These are phyloP conservation scores for Callorhinus ursinus DNA, from an alignment of 2,113 vertebrate species.

Conservation along the genomic window DNA sequence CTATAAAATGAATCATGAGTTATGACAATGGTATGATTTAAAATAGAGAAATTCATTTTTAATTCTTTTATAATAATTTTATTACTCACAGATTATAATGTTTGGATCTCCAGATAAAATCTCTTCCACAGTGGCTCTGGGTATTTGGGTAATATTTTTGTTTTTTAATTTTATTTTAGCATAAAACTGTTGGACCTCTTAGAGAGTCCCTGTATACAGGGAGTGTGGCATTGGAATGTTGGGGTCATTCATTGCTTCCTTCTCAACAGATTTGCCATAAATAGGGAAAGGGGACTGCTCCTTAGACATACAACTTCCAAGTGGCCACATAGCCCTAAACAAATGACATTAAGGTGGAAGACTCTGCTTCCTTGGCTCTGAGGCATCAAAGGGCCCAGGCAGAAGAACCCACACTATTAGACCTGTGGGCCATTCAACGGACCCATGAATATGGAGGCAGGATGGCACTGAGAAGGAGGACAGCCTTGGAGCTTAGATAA, in stretches of 20 bases:
- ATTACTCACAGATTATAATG: background rate
- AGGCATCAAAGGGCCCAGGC: background rate
- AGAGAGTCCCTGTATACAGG: background rate
- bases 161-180: background rate
- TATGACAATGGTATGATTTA: background rate
- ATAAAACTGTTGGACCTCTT: background rate
- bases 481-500: background rate
- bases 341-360: background rate
- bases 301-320: background rate
- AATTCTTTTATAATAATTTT: background rate
- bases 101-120: background rate
- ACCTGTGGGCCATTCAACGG: background rate
- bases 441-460: background rate
- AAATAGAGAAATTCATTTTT: background rate
- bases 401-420: background rate
- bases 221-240: background rate
- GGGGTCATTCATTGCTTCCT: background rate
- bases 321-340: background rate
- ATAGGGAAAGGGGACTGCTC: background rate
- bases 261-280: background rate
- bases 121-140: background rate
- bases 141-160: background rate
- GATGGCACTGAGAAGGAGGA: background rate
- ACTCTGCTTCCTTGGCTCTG: background rate
- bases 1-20: background rate